Percentiles rank a stretch among this genome's conserved stretches.
Conservation (phyloP, 2,113 vertebrate species). For the Colistium nudipinnis region DNA sequence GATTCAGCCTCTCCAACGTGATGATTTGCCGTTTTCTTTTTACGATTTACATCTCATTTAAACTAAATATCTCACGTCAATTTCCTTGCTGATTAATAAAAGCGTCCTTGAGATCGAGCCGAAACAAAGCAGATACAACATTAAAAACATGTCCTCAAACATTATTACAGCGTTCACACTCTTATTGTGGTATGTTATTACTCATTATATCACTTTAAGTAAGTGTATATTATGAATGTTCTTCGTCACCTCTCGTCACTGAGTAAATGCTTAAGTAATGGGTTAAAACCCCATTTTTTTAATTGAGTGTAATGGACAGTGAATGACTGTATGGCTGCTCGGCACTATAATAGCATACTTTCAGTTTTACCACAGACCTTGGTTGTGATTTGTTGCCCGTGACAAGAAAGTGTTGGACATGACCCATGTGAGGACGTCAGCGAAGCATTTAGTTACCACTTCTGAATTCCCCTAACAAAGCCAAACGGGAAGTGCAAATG, state of each 20-base stretch:
- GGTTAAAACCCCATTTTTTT: neutral
- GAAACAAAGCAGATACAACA: no score
- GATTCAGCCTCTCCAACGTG: no score
- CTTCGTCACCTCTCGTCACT: no score
- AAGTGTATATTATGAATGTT: no score
- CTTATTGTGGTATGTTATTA: no score
- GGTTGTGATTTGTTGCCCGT: constrained; percentile 6
- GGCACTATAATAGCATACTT: neutral
- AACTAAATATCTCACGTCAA: neutral
- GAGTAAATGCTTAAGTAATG: neutral
- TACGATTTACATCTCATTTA: neutral
- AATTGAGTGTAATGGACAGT: neutral
- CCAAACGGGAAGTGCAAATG: neutral
- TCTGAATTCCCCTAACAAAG: constrained; percentile 10
- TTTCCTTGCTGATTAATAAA: no score
- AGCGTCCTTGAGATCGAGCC: no score
- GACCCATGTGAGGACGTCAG: neutral
- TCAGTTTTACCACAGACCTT: neutral
- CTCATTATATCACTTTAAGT: no score
- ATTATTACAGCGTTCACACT: neutral
- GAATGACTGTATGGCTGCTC: neutral
- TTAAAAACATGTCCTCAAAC: neutral
- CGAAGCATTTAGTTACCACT: neutral
- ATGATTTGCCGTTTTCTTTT: no score
- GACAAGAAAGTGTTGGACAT: neutral